Evolutionary conservation across 2,888 invertebrate species (phyloP), one percentile per base, ranked within the genome.

Genomic region (Yponomeuta cagnagella): DNA sequence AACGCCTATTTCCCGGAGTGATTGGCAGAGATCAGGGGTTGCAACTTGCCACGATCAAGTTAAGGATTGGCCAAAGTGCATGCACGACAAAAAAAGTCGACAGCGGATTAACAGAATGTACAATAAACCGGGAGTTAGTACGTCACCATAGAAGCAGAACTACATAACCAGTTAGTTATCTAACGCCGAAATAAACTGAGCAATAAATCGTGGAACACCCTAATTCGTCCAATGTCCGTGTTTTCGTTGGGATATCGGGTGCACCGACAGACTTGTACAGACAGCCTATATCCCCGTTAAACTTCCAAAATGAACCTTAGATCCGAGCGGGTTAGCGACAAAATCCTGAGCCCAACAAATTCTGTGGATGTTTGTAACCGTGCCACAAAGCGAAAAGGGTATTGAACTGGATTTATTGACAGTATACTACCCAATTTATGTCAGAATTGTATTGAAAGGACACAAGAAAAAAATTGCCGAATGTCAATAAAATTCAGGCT

Each of bases 171-270:
- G 71, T 70, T 68, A 30, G 71, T 70, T 68, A 70, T 64, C 63
- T 67, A n/a, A 48, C 71, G 30, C 71, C 71, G 68, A 72, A 73
- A 73, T 71, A 69, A 72, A 73, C 72, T 70, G 67, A 30, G 63
- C 71, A 72, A 73, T 73, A 73, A 73, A 73, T 73, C 70, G 71
- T 72, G n/a, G 23, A 67, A 65, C 48, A 63, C 30, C 72, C 63
- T 73, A 73, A 73, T 73, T 72, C 71, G 68, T 68, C n/a, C 70
- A 72, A 67, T 70, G 72, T 72, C 65, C 65, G 65, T 65, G 65
- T 12, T 65, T 33, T 33, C 15, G 12, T 65, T 65, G 65, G 30
- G 65, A 12, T 33, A 31, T 65, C 65, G 65, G 65, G 65, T 65
- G 65, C 65, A 58, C 15, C 52, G 52, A 58, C 52, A 2, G 5